These are phyloP conservation scores for Cotesia congregata DNA, from an alignment of 2,888 invertebrate species.

Conservation along the genomic window DNA sequence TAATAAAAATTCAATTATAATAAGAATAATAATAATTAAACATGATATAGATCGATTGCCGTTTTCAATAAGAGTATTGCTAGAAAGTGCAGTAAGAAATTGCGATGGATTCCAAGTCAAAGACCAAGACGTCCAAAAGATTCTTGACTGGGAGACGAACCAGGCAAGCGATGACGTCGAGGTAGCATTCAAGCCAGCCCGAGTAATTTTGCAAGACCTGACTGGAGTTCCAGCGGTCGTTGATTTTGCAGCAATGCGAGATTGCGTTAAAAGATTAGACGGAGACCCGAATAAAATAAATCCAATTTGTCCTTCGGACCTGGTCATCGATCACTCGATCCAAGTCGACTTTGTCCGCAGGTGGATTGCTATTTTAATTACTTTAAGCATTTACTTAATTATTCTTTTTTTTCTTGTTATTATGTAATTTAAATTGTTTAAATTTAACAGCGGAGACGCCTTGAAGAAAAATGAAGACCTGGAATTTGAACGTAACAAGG, in stretches of 20 bases:
- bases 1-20: too few species aligned
- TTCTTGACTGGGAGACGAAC: conserved; percentile 89
- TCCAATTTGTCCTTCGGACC: conserved; percentile 96
- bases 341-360: conserved; percentile 93
- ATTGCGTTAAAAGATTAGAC: conserved; percentile 88
- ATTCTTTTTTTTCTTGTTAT: conserved; percentile 12
- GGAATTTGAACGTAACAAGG: conserved; percentile 95
- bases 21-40: neutral
- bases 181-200: conserved; percentile 95
- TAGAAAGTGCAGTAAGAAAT: conserved; percentile 96
- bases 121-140: conserved; percentile 87
- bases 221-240: conserved; percentile 99
- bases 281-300: conserved; percentile 95
- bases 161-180: conserved; percentile 83
- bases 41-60: conserved; percentile 80
- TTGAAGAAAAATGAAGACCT: conserved; percentile 92
- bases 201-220: conserved; percentile 95
- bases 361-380: conserved; percentile 69
- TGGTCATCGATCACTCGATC: conserved; percentile 98
- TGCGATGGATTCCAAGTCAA: conserved; percentile 96
- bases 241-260: conserved; percentile 98
- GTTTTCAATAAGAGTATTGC: conserved; percentile 89
- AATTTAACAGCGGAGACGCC: conserved; percentile 80
- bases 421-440: conserved; percentile 51
- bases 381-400: neutral